Evolutionary conservation across 2,797 vertebrate species (phyloP).

Genomic region (Myotis findleyi): DNA sequence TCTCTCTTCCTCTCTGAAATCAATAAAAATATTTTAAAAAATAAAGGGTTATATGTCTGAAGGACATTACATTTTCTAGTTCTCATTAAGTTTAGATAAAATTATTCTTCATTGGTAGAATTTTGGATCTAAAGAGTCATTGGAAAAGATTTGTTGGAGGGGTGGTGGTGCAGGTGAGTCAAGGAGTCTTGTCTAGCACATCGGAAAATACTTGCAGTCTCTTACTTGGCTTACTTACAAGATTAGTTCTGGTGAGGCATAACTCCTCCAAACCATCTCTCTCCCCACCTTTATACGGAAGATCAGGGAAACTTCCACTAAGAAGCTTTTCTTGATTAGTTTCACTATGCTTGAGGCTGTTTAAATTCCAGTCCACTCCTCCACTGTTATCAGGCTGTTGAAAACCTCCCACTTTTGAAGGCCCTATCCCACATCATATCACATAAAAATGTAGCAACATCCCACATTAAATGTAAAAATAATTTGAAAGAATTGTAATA

Average conservation of each 20-base stretch:
- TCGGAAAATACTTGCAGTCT: slow-evolving; percentile 33
- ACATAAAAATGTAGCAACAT: slow-evolving; percentile 17
- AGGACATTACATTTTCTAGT: neutral
- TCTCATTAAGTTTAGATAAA: neutral
- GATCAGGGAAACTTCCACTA: slow-evolving; percentile 69
- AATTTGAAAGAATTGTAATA: slow-evolving; percentile 49
- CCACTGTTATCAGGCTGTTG: slow-evolving; percentile 43
- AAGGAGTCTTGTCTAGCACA: slow-evolving; percentile 4
- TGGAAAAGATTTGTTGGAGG: neutral
- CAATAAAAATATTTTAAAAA: no score
- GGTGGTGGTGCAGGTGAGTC: neutral
- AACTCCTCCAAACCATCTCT: slow-evolving; percentile 60
- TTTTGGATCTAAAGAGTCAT: slow-evolving; percentile 19
- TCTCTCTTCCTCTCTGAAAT: no score
- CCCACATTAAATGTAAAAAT: neutral
- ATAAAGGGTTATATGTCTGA: neutral
- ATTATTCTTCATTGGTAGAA: neutral
- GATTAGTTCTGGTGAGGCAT: slow-evolving; percentile 76
- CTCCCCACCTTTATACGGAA: slow-evolving; percentile 62
- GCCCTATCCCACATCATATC: neutral
- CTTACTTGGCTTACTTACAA: slow-evolving; percentile 66
- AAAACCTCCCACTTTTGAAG: slow-evolving; percentile 45
- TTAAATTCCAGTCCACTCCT: slow-evolving; percentile 63
- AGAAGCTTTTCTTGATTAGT: slow-evolving; percentile 79
- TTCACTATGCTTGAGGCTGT: slow-evolving; percentile 59